phyloP scores from a whole-genome alignment of 2,888 invertebrate species.

The Proisotoma minuta region DNA sequence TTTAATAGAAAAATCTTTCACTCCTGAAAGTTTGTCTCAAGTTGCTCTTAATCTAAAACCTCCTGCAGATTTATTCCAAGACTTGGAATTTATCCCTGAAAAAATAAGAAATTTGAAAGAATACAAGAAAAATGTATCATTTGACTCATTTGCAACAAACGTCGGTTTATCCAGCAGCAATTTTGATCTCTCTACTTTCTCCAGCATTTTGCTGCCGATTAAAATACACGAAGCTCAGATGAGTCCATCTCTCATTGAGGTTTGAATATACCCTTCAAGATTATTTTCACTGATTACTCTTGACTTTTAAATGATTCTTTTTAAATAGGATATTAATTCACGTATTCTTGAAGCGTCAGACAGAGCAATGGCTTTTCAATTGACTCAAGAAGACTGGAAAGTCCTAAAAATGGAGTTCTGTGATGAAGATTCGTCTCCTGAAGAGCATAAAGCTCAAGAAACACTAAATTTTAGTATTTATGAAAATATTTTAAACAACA shows the following conservation, averaged over 20 bases:
- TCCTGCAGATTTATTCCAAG: conserved; percentile 36
- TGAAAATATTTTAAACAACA: conserved; percentile 31
- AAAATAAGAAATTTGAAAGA: conserved; percentile 16
- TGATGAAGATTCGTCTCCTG: not conserved
- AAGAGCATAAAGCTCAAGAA: not conserved
- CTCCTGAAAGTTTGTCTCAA: conserved; percentile 37
- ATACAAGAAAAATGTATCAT: conserved; percentile 4
- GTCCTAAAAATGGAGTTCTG: conserved; percentile 15
- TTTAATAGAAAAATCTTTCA: conserved; percentile 36
- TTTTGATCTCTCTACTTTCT: conserved; percentile 38
- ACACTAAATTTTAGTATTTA: conserved; percentile 16
- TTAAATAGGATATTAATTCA: conserved; percentile 30
- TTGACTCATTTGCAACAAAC: conserved; percentile 1
- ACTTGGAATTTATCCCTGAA: conserved; percentile 35
- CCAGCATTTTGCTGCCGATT: conserved; percentile 43
- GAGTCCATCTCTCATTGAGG: conserved; percentile 31
- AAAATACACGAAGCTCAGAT: conserved; percentile 23
- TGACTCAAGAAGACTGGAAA: conserved; percentile 41
- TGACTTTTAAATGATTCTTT: not conserved
- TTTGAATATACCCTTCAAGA: conserved; percentile 1
- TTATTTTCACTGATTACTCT: not conserved
- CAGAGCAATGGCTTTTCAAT: conserved; percentile 31
- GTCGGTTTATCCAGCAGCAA: conserved; percentile 21
- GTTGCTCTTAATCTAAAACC: conserved; percentile 37
- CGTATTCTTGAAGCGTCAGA: conserved; percentile 40